A percentile compares a stretch with the other conserved stretches of the same genome.
phyloP scores from a whole-genome alignment of 1,140 invertebrate genomes.

The Gryon sp. region DNA sequence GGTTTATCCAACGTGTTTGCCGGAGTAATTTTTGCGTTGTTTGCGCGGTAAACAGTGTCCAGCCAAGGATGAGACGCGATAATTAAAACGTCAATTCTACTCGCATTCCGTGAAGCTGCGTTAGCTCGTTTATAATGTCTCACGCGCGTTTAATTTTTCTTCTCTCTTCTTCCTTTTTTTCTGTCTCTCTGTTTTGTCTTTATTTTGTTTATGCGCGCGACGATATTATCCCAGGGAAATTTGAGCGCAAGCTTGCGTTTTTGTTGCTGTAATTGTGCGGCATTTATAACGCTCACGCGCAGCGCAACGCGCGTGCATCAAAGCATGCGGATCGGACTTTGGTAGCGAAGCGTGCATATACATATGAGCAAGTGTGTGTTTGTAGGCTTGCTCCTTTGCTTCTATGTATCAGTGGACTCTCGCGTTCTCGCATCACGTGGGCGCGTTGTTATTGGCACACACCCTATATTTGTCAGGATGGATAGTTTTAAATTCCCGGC shows the following conservation, averaged over 20 bases:
- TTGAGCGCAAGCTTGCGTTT: background rate
- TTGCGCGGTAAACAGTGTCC: background rate
- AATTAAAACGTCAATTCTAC: constrained; percentile 41
- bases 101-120: constrained; percentile 2
- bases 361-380: background rate
- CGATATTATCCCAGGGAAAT: background rate
- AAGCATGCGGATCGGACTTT: constrained; percentile 35
- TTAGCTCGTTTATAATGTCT: constrained; percentile 19
- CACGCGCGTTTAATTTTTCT: constrained; percentile 13
- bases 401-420: background rate
- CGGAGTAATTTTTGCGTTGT: constrained; percentile 13
- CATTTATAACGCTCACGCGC: constrained; percentile 34
- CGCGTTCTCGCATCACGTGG: constrained; percentile 32
- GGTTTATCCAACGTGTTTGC: constrained; percentile 23
- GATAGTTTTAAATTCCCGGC: constrained; percentile 56
- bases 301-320: constrained; percentile 27
- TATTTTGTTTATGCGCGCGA: no score
- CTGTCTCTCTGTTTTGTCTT: no score
- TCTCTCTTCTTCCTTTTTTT: no score
- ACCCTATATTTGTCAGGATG: constrained; percentile 57
- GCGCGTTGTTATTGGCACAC: constrained; percentile 54
- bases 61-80: background rate
- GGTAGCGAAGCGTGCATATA: constrained; percentile 34
- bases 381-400: background rate
- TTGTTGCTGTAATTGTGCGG: constrained; percentile 38